phyloP scores from a whole-genome alignment of 2,888 invertebrate genomes.

The Parnassius glacialis region DNA sequence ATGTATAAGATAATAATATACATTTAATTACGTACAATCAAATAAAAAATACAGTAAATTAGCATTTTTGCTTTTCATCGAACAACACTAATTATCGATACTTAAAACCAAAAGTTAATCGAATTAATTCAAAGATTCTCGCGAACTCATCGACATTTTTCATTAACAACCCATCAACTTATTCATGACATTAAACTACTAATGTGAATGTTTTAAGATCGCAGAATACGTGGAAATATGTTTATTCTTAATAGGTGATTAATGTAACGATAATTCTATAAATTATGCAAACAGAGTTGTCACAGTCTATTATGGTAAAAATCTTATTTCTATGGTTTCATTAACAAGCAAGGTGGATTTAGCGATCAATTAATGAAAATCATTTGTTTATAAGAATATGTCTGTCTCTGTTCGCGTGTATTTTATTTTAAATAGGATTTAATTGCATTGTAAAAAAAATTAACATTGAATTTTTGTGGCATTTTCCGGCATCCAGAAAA shows the following conservation, averaged over 20 bases:
- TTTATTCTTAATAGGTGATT: not conserved
- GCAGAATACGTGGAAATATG: not conserved
- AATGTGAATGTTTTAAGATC: not conserved
- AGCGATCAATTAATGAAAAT: not conserved
- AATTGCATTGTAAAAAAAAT: not conserved
- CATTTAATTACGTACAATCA: not conserved
- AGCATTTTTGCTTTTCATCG: not conserved
- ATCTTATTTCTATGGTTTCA: not conserved
- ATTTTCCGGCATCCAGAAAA: slow-evolving; percentile 6
- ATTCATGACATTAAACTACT: not conserved
- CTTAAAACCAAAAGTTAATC: not conserved
- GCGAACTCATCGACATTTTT: not conserved
- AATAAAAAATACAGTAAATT: not conserved
- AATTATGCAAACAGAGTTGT: not conserved
- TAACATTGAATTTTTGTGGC: not conserved
- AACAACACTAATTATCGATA: not conserved
- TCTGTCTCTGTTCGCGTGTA: not conserved
- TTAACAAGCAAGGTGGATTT: not conserved
- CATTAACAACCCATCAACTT: not conserved
- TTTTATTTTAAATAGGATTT: not conserved
- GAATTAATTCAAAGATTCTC: not conserved
- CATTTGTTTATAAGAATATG: not conserved
- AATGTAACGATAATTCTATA: not conserved
- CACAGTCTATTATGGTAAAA: not conserved
- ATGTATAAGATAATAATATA: too few species aligned